Evolutionary conservation across 2,113 vertebrate genomes (phyloP).

Genomic region (Austrofundulus limnaeus): DNA sequence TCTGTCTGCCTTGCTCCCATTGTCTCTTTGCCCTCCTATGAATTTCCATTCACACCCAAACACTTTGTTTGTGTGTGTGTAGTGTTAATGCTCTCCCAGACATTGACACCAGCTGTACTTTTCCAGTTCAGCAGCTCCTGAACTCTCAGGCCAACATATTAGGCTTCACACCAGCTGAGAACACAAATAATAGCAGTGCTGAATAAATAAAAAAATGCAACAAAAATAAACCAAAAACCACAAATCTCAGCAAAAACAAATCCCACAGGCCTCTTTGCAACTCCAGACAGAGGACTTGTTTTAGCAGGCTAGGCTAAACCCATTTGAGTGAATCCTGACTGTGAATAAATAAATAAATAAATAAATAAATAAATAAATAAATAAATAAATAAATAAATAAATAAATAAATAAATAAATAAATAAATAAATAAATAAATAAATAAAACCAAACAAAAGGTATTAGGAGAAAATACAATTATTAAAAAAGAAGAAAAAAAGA

Average conservation of each 20-base stretch:
- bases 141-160: constrained; percentile 44
- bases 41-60: constrained; percentile 6
- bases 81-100: constrained; percentile 18
- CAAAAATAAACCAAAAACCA: constrained; percentile 21
- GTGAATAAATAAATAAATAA: constrained; percentile 18
- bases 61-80: not conserved
- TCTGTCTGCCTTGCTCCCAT: constrained; percentile 15
- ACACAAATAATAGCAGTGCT: constrained; percentile 33
- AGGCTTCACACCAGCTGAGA: constrained; percentile 28
- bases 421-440: constrained; percentile 10
- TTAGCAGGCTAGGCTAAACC: constrained; percentile 34
- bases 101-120: constrained; percentile 51
- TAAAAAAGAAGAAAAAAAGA: constrained; percentile 22
- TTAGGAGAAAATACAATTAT: constrained; percentile 38
- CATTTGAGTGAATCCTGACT: constrained; percentile 24
- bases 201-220: constrained; percentile 7
- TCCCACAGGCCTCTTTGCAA: constrained; percentile 16
- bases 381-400: not conserved
- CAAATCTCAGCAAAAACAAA: constrained; percentile 47
- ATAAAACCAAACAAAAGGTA: no score
- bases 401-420: constrained; percentile 24
- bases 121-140: constrained; percentile 58
- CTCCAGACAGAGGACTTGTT: constrained; percentile 15
- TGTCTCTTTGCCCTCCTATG: not conserved
- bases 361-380: constrained; percentile 5